These are phyloP conservation scores for Copidosoma floridanum DNA, from an alignment of 1,140 invertebrate species.

Conservation along the genomic window DNA sequence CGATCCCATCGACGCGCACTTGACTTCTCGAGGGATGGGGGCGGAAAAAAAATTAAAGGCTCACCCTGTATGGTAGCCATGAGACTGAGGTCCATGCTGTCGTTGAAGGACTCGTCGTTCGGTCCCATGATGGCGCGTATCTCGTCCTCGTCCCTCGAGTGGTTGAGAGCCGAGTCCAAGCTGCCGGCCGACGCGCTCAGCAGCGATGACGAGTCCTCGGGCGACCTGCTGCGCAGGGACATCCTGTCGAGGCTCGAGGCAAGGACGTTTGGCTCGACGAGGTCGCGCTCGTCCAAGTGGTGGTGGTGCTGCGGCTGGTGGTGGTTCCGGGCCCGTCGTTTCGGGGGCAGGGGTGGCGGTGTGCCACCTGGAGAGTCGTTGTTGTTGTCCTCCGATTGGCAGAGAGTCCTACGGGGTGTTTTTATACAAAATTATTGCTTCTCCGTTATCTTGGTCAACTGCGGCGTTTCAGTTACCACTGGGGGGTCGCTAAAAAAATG, in stretches of 20 bases:
- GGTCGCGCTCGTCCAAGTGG: background rate
- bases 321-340: conserved; percentile 61
- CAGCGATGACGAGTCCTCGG: conserved; percentile 67
- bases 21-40: no score
- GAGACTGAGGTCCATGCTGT: conserved; percentile 54
- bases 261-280: conserved; percentile 57
- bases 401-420: conserved; percentile 3
- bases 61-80: conserved; percentile 55
- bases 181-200: conserved; percentile 76
- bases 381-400: conserved; percentile 21
- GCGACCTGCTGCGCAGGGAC: conserved; percentile 64
- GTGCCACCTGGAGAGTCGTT: conserved; percentile 28
- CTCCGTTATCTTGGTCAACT: no score
- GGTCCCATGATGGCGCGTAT: conserved; percentile 64
- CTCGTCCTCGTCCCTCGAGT: conserved; percentile 74
- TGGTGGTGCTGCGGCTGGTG: conserved; percentile 24
- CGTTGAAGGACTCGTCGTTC: conserved; percentile 55
- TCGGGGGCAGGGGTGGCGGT: conserved; percentile 74
- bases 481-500: no score
- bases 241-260: conserved; percentile 63
- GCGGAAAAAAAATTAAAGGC: no score
- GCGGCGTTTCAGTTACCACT: no score
- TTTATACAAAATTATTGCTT: no score
- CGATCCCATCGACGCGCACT: no score
- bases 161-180: conserved; percentile 79